Percentiles rank a stretch among this genome's conserved stretches.
These are phyloP conservation scores for Isoperla grammatica DNA, from an alignment of 2,888 invertebrate species.

Conservation along the genomic window DNA sequence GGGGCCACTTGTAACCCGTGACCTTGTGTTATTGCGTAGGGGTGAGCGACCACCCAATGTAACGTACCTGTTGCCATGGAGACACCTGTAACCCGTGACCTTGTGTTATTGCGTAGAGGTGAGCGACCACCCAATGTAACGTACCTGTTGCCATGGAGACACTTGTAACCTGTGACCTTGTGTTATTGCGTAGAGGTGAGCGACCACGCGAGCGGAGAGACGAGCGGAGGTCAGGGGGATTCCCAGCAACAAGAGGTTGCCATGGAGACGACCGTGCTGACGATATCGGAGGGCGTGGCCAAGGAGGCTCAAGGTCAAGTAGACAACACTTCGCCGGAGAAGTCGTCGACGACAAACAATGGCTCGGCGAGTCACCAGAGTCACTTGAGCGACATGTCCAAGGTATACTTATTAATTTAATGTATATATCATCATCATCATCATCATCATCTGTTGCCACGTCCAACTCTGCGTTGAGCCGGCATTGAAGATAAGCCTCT, in stretches of 20 bases:
- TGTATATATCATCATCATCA: too few relatives aligned
- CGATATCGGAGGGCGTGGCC: constrained; percentile 54
- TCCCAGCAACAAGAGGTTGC: constrained; percentile 40
- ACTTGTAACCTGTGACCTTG: too few relatives aligned
- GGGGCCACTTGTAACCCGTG: too few relatives aligned
- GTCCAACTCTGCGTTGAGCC: too few relatives aligned
- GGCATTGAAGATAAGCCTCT: too few relatives aligned
- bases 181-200: constrained; percentile 9
- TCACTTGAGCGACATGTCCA: constrained; percentile 36
- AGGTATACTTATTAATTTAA: too few relatives aligned
- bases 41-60: too few relatives aligned
- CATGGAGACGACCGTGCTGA: constrained; percentile 63
- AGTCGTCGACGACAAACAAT: constrained; percentile 61
- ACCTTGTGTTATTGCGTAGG: neutral
- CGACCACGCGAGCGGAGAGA: constrained; percentile 7
- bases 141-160: too few relatives aligned
- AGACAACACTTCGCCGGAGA: constrained; percentile 59
- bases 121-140: too few relatives aligned
- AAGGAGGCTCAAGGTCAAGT: constrained; percentile 23
- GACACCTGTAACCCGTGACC: too few relatives aligned
- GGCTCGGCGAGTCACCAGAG: constrained; percentile 52
- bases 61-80: too few relatives aligned
- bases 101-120: constrained; percentile 1
- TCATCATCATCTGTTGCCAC: too few relatives aligned
- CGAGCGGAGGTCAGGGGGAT: constrained; percentile 32